Evolutionary conservation across 2,888 invertebrate species (phyloP).

Genomic region (Gastrophysa polygoni): DNA sequence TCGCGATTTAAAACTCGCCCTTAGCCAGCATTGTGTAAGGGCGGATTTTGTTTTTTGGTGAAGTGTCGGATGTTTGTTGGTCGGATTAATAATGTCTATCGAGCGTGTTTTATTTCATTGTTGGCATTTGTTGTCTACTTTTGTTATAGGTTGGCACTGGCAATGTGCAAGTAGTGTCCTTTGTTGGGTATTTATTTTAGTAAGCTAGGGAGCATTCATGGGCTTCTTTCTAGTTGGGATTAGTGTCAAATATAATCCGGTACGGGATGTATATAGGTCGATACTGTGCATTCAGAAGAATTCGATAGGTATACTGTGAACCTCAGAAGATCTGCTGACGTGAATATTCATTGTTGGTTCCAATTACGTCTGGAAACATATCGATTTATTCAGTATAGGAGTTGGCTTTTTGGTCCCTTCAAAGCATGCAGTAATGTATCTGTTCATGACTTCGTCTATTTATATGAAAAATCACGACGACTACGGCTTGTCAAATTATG

Average conservation of each 20-base stretch:
- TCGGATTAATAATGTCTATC: slow-evolving; percentile 59
- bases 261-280: slow-evolving; percentile 27
- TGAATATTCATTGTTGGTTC: too few species aligned
- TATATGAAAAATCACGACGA: too few species aligned
- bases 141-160: slow-evolving; percentile 51
- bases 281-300: slow-evolving; percentile 15
- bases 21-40: slow-evolving; percentile 27
- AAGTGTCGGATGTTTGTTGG: slow-evolving; percentile 57
- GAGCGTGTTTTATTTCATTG: slow-evolving; percentile 61
- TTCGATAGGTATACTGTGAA: neutral
- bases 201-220: slow-evolving; percentile 57
- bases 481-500: too few species aligned
- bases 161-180: slow-evolving; percentile 58
- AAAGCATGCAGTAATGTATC: too few species aligned
- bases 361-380: too few species aligned
- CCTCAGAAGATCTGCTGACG: too few species aligned
- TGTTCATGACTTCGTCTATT: too few species aligned
- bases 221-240: slow-evolving; percentile 53
- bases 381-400: too few species aligned
- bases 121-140: slow-evolving; percentile 59
- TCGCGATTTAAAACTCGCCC: slow-evolving; percentile 32
- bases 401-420: too few species aligned
- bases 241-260: slow-evolving; percentile 53
- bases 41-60: slow-evolving; percentile 34
- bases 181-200: slow-evolving; percentile 60